Percentiles rank a stretch among this genome's conserved stretches.
Evolutionary conservation across 2,888 invertebrate species (phyloP).

Genomic region (Sinhomidia bicolor): DNA sequence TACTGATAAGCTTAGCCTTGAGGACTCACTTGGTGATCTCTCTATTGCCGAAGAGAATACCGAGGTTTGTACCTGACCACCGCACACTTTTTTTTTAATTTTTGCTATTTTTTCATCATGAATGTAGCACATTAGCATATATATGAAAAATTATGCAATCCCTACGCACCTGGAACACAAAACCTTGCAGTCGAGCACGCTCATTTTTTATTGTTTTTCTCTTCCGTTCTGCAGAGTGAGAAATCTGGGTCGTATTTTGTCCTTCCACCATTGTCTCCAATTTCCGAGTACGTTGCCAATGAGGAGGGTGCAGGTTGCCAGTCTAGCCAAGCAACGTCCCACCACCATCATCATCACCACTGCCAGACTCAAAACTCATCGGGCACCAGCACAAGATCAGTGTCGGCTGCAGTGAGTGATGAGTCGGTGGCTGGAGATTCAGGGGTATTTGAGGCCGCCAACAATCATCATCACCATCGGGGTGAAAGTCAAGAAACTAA

Average conservation of each 20-base stretch:
- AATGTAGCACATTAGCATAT: constrained; percentile 48
- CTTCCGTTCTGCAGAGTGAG: constrained; percentile 69
- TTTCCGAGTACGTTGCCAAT: constrained; percentile 90
- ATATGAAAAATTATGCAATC: constrained; percentile 33
- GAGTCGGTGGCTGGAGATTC: constrained; percentile 98
- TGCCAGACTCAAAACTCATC: constrained; percentile 81
- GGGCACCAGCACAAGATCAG: constrained; percentile 90
- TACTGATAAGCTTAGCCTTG: constrained; percentile 70
- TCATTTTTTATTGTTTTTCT: constrained; percentile 25
- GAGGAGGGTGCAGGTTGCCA: constrained; percentile 79
- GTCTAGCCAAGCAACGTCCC: constrained; percentile 82
- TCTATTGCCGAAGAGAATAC: constrained; percentile 72
- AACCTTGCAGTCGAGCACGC: background rate
- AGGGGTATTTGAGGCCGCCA: constrained; percentile 94
- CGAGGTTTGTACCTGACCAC: constrained; percentile 47
- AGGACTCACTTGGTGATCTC: constrained; percentile 77
- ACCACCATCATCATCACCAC: constrained; percentile 27
- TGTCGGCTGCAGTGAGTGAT: constrained; percentile 97
- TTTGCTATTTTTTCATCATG: too few species aligned
- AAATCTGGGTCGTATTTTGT: constrained; percentile 77
- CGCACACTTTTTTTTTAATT: background rate
- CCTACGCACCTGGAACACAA: background rate
- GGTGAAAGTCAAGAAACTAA: constrained; percentile 81
- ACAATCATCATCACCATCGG: constrained; percentile 83
- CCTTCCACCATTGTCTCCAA: constrained; percentile 88